phyloP scores from a whole-genome alignment of 2,797 vertebrate species.

The Antennarius maculatus region DNA sequence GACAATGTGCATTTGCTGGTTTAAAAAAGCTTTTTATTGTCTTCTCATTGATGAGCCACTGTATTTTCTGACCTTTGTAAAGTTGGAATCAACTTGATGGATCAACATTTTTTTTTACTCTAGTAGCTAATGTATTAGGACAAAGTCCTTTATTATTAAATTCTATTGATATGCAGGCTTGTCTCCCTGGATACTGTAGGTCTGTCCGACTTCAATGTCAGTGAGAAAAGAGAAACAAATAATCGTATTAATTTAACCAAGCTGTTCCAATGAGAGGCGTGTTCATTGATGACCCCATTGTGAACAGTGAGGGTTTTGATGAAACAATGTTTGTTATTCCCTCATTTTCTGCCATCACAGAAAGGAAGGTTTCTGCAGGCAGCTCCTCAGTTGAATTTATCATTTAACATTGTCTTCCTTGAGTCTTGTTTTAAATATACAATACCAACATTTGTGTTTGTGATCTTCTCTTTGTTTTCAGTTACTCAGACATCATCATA shows the following conservation, averaged over 20 bases:
- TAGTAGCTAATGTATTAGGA: background rate
- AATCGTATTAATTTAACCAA: background rate
- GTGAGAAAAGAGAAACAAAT: background rate
- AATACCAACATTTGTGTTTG: background rate
- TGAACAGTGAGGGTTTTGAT: background rate
- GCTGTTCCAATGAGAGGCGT: background rate
- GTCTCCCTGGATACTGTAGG: background rate
- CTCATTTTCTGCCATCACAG: background rate
- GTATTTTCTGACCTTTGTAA: background rate
- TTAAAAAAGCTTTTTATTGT: background rate
- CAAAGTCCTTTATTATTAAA: background rate
- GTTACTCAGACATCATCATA: slow-evolving; percentile 95
- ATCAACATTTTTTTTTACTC: background rate
- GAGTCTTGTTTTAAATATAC: background rate
- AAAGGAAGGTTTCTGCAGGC: background rate
- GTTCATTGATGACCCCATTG: background rate
- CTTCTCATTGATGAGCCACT: background rate
- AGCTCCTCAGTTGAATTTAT: background rate
- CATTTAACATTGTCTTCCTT: background rate
- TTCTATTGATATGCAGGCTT: background rate
- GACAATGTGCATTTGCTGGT: background rate
- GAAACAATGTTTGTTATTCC: background rate
- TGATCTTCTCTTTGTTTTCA: slow-evolving; percentile 59
- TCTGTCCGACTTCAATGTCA: background rate
- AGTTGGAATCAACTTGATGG: background rate